Evolutionary conservation across 2,888 invertebrate genomes (phyloP).

Genomic region (Oeneis ivallda): DNA sequence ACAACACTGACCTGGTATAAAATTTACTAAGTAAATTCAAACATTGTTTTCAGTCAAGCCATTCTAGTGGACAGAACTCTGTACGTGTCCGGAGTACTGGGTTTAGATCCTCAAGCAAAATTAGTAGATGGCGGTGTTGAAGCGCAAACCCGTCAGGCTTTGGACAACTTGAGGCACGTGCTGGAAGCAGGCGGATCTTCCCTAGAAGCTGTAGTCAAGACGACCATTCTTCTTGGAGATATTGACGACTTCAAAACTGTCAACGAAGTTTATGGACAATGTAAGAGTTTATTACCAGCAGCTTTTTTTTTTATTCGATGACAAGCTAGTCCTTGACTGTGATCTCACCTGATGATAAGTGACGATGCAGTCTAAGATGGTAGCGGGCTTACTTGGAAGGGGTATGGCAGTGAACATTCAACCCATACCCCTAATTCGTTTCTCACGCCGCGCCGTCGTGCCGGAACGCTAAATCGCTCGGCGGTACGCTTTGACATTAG

Average conservation of each 20-base stretch:
- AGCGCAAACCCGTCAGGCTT: conserved; percentile 87
- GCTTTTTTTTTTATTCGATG: no score
- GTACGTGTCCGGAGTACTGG: conserved; percentile 93
- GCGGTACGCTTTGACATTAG: no score
- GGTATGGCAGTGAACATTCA: no score
- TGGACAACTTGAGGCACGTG: conserved; percentile 89
- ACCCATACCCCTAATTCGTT: no score
- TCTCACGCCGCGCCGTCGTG: no score
- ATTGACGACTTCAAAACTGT: conserved; percentile 90
- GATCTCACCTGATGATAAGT: no score
- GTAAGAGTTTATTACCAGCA: conserved; percentile 84
- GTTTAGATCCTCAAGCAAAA: conserved; percentile 86
- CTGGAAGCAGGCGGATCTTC: conserved; percentile 88
- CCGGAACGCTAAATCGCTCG: no score
- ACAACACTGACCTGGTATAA: no score
- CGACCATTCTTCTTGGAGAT: conserved; percentile 90
- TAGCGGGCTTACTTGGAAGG: no score
- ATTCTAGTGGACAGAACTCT: conserved; percentile 90
- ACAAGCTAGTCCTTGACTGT: no score
- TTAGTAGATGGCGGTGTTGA: conserved; percentile 89
- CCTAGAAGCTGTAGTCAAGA: conserved; percentile 90
- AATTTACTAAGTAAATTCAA: not conserved
- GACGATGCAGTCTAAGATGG: no score
- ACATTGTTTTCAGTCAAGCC: conserved; percentile 86
- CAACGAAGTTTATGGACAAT: conserved; percentile 92